Evolutionary conservation across 2,797 vertebrate species (phyloP).

Genomic region (Scleropages formosus): DNA sequence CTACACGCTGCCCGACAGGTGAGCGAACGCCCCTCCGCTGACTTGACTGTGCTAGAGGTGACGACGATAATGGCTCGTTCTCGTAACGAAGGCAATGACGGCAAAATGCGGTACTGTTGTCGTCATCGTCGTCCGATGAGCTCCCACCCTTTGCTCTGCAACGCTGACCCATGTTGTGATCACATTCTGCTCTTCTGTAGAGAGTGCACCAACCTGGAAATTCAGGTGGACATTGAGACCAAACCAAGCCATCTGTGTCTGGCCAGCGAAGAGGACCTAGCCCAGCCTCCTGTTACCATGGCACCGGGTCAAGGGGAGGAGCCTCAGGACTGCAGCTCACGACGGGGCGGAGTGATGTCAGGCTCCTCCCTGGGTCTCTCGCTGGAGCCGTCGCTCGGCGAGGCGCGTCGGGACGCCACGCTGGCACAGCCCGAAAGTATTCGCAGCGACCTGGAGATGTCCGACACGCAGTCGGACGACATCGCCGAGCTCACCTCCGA

Average conservation of each 20-base stretch:
- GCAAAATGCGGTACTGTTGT: not conserved
- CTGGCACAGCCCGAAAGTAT: constrained; percentile 97
- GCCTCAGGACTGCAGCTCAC: constrained; percentile 74
- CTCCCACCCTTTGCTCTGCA: not conserved
- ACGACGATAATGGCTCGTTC: not conserved
- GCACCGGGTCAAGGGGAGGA: constrained; percentile 76
- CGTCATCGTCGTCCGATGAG: not conserved
- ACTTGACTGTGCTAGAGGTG: too few species aligned
- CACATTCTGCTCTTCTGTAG: constrained; percentile 56
- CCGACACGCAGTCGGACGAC: constrained; percentile 94
- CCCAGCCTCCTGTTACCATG: constrained; percentile 59
- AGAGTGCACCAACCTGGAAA: constrained; percentile 96
- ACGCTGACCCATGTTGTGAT: not conserved
- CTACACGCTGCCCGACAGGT: constrained; percentile 97
- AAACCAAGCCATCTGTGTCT: constrained; percentile 94
- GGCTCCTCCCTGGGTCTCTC: constrained; percentile 66
- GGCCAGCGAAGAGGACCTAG: constrained; percentile 85
- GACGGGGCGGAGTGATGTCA: constrained; percentile 64
- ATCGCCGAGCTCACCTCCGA: constrained; percentile 94
- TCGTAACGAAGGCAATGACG: not conserved
- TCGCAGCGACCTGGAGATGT: constrained; percentile 96
- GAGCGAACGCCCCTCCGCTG: constrained; percentile 4
- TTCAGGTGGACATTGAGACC: constrained; percentile 98
- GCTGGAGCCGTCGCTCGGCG: constrained; percentile 70
- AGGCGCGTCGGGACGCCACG: constrained; percentile 84